Conservation (phyloP, 2,797 vertebrate species). For the Gobio occitaniae region DNA sequence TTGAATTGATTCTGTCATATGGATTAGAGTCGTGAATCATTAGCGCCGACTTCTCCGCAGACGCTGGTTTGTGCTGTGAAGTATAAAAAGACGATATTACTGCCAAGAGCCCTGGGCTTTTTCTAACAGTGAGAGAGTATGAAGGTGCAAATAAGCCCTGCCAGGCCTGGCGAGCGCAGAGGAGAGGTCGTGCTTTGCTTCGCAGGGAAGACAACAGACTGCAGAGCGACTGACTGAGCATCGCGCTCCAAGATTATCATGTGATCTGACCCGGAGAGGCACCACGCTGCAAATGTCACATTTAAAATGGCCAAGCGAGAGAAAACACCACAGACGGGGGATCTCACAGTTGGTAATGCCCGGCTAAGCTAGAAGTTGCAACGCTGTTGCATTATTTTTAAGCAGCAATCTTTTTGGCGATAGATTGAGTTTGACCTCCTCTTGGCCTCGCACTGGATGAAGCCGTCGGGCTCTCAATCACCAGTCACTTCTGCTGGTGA, state of each 20-base stretch:
- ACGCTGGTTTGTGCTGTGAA: background rate
- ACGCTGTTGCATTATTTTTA: background rate
- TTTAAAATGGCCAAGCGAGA: background rate
- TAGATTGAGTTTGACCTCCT: background rate
- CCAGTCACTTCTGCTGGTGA: background rate
- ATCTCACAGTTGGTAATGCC: background rate
- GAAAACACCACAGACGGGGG: background rate
- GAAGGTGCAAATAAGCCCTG: conserved; percentile 24
- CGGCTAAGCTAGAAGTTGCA: background rate
- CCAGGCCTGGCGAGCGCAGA: background rate
- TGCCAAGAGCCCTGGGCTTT: background rate
- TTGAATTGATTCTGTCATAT: background rate
- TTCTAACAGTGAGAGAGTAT: background rate
- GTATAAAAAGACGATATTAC: conserved; percentile 17
- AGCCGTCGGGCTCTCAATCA: background rate
- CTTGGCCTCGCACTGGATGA: background rate
- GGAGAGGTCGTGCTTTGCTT: background rate
- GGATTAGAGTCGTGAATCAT: conserved; percentile 21
- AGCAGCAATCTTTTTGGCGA: background rate
- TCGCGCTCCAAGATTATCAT: background rate
- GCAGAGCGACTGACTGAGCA: background rate
- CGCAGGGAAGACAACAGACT: background rate
- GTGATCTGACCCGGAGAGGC: conserved; percentile 7
- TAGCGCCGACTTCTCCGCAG: background rate
- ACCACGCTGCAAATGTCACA: background rate